Conservation (phyloP, 2,113 vertebrate genomes). For the Pelecanus crispus region DNA sequence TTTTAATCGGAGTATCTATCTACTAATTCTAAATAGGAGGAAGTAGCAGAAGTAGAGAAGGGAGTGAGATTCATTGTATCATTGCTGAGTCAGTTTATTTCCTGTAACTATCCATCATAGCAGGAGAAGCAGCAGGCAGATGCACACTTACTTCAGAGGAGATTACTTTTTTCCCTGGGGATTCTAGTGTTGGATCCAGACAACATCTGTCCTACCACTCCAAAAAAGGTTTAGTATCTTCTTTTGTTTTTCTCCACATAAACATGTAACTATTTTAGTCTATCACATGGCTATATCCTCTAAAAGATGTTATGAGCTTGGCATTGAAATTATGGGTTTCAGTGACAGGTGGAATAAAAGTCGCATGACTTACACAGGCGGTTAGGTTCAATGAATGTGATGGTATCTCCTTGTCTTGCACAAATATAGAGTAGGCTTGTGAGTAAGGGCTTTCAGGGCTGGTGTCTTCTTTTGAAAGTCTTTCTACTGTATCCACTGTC, state of each 20-base stretch:
- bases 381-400: background rate
- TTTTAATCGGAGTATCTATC: conserved; percentile 85
- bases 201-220: conserved; percentile 77
- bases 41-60: conserved; percentile 12
- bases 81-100: conserved; percentile 84
- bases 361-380: background rate
- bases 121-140: conserved; percentile 75
- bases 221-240: conserved; percentile 62
- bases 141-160: conserved; percentile 67
- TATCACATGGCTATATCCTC: background rate
- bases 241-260: background rate
- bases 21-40: conserved; percentile 80
- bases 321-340: background rate
- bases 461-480: background rate
- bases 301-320: background rate
- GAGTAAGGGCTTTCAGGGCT: background rate
- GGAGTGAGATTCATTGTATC: conserved; percentile 57
- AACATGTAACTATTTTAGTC: background rate
- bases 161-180: conserved; percentile 65
- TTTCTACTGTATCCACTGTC: background rate
- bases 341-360: background rate
- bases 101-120: conserved; percentile 82
- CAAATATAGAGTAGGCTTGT: background rate
- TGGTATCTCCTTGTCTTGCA: background rate
- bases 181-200: conserved; percentile 43